Base-by-base conservation (phyloP, 2,113 vertebrate genomes). In the Sialia sialis region DNA sequence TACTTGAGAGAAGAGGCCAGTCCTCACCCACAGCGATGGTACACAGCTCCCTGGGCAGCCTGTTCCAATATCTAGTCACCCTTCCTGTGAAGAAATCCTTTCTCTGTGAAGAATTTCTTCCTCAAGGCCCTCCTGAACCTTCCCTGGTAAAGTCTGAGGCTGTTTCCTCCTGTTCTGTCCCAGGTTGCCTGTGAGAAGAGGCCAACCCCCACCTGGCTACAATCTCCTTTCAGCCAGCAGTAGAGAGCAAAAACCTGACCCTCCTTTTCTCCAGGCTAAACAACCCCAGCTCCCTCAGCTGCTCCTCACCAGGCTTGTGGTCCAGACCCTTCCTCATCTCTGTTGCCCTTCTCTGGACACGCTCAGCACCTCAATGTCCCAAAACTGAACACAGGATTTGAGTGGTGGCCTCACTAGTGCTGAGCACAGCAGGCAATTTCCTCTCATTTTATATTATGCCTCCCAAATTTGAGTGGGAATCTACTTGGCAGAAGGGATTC, bases 271-370 rank as follows among this genome's bases (percentile, higher is more conserved):
- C 44, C 38, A 41, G 38, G 14, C 3, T 46, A 22, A 59, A 41
- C 17, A 52, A 3, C 1, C 3, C 9, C 17, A 55, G 17, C 26
- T 54, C 15, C n/a, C 9, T 39, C 59, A 73, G 44, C 11, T 34
- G 4, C 15, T 52, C 38, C 44, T 41, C 7, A 16, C 3, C 2
- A 18, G 16, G 6, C 3, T 13, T 39, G 23, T 73, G 11, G 38
- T 66, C 20, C 30, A 66, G n/a, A 59, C 7, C 20, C 20, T 39
- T 30, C 23, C 12, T 16, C 16, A 9, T 5, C 9, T 30, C 22
- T 0, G 0, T 2, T 39, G 19, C 5, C 13, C n/a, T 39, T 52
- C 58, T 52, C 44, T 34, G 66, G 23, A n/a, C 38, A 51, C 1
- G 1, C 7, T 7, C 58, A 78, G 25, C 7, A 7, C 19, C n/a